Evolutionary conservation across 2,888 invertebrate species (phyloP).

Genomic region (Cetonia aurata): DNA sequence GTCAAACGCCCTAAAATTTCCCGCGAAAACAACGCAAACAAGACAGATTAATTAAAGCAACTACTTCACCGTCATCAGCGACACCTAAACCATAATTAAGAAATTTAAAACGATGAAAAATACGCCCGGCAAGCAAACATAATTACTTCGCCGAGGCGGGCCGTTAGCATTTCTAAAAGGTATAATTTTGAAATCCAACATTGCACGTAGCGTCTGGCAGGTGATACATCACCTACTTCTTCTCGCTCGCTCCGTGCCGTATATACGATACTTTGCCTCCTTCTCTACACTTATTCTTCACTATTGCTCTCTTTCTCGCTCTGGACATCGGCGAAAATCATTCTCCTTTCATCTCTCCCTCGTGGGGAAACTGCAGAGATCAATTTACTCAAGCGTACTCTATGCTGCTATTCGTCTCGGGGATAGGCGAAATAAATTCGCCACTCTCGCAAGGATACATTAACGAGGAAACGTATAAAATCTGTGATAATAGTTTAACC

Average conservation of each 20-base stretch:
- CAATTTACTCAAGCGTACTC: constrained; percentile 52
- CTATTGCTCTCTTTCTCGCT: constrained; percentile 7
- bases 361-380: constrained; percentile 47
- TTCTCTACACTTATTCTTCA: constrained; percentile 4
- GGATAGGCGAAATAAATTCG: constrained; percentile 47
- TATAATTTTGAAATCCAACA: constrained; percentile 45
- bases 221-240: constrained; percentile 48
- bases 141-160: constrained; percentile 23
- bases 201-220: constrained; percentile 46
- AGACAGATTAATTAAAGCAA: constrained; percentile 41
- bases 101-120: constrained; percentile 42
- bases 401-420: constrained; percentile 39
- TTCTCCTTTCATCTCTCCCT: constrained; percentile 3
- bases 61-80: constrained; percentile 32
- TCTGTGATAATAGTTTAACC: too few species aligned
- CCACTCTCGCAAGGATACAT: constrained; percentile 9
- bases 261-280: constrained; percentile 32
- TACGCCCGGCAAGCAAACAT: constrained; percentile 32
- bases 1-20: not conserved
- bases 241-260: not conserved
- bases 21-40: constrained; percentile 14
- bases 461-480: constrained; percentile 6
- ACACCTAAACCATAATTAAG: constrained; percentile 41
- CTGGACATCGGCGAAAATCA: not conserved
- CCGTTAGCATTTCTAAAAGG: constrained; percentile 39